These are phyloP conservation scores for Parascotia fuliginaria DNA, from an alignment of 2,888 invertebrate species.

Conservation along the genomic window DNA sequence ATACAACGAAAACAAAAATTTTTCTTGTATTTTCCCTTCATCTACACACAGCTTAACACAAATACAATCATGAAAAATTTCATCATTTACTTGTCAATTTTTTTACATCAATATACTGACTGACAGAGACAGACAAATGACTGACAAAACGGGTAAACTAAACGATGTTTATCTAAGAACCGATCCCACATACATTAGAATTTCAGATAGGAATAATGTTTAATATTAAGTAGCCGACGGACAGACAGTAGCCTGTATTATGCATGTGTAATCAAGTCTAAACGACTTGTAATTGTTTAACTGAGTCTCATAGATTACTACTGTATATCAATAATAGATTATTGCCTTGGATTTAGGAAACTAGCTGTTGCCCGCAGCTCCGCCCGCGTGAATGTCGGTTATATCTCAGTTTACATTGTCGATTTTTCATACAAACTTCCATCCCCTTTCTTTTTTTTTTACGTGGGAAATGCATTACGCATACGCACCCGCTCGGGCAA, in stretches of 20 bases:
- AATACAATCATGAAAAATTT: conserved; percentile 17
- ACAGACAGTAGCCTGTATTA: conserved; percentile 14
- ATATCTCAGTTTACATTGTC: too few relatives aligned
- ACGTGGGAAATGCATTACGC: too few relatives aligned
- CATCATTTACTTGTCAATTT: conserved; percentile 33
- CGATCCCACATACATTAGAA: conserved; percentile 59
- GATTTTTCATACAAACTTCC: too few relatives aligned
- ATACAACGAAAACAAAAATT: neutral
- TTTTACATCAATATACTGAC: conserved; percentile 27
- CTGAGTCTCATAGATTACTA: neutral
- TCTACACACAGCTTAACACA: neutral
- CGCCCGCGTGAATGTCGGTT: too few relatives aligned
- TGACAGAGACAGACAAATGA: conserved; percentile 52
- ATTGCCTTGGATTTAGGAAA: too few relatives aligned
- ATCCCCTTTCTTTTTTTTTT: too few relatives aligned
- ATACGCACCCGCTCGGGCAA: too few relatives aligned
- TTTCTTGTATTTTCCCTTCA: too few relatives aligned
- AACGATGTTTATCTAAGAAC: conserved; percentile 40
- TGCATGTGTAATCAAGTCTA: conserved; percentile 8
- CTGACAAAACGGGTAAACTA: conserved; percentile 41
- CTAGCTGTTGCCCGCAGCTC: too few relatives aligned
- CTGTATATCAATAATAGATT: too few relatives aligned
- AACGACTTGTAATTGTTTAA: conserved; percentile 6
- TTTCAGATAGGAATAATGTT: conserved; percentile 46
- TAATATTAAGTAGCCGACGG: conserved; percentile 15